phyloP scores from a whole-genome alignment of 2,797 vertebrate genomes.

The Picus viridis region DNA sequence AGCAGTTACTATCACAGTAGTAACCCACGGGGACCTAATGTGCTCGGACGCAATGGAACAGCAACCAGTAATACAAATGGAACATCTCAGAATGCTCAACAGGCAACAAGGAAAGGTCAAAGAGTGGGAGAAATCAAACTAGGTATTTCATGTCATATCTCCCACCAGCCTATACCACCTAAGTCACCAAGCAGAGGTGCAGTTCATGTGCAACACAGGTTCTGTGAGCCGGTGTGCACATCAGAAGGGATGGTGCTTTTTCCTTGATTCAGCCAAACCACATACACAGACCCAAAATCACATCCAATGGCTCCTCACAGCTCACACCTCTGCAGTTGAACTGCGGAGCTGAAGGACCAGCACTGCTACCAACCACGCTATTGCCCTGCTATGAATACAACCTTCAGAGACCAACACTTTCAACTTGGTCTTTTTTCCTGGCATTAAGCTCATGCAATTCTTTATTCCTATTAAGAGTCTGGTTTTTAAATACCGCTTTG shows the following conservation, averaged over 20 bases:
- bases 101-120: background rate
- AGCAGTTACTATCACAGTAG: background rate
- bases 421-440: background rate
- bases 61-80: background rate
- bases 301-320: background rate
- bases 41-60: background rate
- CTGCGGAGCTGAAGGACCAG: background rate
- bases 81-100: background rate
- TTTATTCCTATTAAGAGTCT: background rate
- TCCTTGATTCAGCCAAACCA: background rate
- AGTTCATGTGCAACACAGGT: fast-evolving
- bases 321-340: background rate
- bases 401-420: background rate
- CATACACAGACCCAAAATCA: background rate
- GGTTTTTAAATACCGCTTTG: constrained; percentile 14
- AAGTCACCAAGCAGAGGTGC: background rate
- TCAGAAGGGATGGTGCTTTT: background rate
- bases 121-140: background rate
- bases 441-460: background rate
- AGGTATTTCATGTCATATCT: background rate
- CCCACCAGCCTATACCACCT: background rate
- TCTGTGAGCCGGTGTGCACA: background rate
- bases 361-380: background rate
- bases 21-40: background rate
- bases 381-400: fast-evolving